Percentiles rank a stretch among this genome's conserved stretches.
phyloP scores from a whole-genome alignment of 2,888 invertebrate genomes.

The Choreutis nemorana region DNA sequence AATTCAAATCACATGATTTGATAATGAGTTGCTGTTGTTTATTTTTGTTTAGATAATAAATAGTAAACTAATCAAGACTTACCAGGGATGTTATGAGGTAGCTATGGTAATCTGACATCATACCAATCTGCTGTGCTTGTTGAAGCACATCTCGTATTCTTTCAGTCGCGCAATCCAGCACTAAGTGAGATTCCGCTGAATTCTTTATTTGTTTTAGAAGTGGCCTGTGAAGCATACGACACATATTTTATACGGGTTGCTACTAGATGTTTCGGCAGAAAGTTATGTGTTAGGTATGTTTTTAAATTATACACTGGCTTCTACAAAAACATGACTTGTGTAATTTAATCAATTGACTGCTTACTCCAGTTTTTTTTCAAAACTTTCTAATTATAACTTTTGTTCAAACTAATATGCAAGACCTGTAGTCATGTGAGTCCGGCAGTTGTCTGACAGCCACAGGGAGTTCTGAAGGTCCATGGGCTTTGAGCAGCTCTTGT shows the following conservation, averaged over 20 bases:
- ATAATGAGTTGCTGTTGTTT: too few species aligned
- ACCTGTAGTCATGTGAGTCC: constrained; percentile 88
- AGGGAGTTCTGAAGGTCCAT: constrained; percentile 84
- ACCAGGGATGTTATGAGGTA: constrained; percentile 92
- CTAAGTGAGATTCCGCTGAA: constrained; percentile 90
- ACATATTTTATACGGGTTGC: too few species aligned
- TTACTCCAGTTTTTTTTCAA: too few species aligned
- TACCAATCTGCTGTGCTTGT: constrained; percentile 94
- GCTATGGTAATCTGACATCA: constrained; percentile 96
- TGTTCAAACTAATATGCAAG: too few species aligned
- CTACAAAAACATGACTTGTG: too few species aligned
- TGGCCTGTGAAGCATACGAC: constrained; percentile 72
- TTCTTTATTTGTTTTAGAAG: constrained; percentile 91
- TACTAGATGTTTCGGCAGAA: too few species aligned
- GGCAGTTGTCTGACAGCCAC: constrained; percentile 86
- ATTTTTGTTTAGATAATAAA: too few species aligned
- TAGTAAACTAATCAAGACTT: constrained; percentile 33
- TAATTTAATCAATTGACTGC: too few species aligned
- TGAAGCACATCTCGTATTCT: constrained; percentile 86
- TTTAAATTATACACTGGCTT: too few species aligned
- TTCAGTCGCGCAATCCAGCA: constrained; percentile 88
- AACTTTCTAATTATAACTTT: too few species aligned
- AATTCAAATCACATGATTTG: too few species aligned
- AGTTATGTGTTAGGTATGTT: too few species aligned
- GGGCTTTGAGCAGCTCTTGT: constrained; percentile 88